Evolutionary conservation across 2,797 vertebrate species (phyloP).

Genomic region (Apodemus agrarius): DNA sequence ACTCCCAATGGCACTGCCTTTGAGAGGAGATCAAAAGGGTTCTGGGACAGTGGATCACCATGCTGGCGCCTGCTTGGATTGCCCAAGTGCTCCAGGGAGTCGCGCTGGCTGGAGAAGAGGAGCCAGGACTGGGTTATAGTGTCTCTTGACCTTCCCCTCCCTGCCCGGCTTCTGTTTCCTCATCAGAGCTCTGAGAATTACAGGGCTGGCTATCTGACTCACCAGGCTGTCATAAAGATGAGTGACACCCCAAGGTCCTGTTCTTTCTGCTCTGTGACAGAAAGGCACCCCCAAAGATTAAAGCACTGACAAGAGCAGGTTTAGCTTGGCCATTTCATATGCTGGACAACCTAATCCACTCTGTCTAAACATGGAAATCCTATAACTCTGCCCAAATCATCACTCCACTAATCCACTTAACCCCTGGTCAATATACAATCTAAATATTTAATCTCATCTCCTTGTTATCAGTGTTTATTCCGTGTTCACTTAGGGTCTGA

Average conservation of each 20-base stretch:
- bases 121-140: constrained; percentile 28
- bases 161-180: constrained; percentile 55
- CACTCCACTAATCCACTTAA: constrained; percentile 82
- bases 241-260: constrained; percentile 51
- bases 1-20: constrained; percentile 45
- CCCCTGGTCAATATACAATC: constrained; percentile 77
- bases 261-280: constrained; percentile 34
- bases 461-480: constrained; percentile 82
- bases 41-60: background rate
- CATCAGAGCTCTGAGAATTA: constrained; percentile 56
- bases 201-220: constrained; percentile 60
- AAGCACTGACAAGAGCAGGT: constrained; percentile 71
- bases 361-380: constrained; percentile 83
- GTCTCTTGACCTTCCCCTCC: constrained; percentile 50
- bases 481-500: constrained; percentile 68
- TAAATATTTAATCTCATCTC: constrained; percentile 82
- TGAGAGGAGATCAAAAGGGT: constrained; percentile 75
- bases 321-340: constrained; percentile 69
- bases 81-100: constrained; percentile 37
- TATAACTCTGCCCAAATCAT: constrained; percentile 78
- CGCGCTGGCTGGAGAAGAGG: background rate
- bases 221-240: constrained; percentile 63
- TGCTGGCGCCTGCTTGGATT: constrained; percentile 63
- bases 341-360: constrained; percentile 73
- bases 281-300: constrained; percentile 56